Base-by-base conservation (phyloP, 2,888 invertebrate genomes). In the Apodemia mormo region DNA sequence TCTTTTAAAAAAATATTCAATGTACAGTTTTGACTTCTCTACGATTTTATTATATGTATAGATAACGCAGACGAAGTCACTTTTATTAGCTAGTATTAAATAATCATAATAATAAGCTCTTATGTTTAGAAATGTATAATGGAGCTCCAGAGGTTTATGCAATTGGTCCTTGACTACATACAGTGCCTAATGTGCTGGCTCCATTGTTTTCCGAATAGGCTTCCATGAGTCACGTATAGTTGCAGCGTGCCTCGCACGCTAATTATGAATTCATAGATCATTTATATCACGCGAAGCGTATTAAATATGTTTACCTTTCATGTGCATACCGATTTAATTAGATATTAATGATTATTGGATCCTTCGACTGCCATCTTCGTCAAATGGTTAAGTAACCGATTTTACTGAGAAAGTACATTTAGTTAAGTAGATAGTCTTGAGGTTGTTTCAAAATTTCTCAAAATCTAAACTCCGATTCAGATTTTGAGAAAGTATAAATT, bases 221-320 rank as follows among this genome's bases (percentile, higher is more conserved):
- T 61, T 14, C 12, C 14, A 61, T 30, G 61, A 61, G 61, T 61
- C 61, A 61, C 61, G 61, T 61, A 61, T 14, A 7, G 14, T 61
- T 61, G 61, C 61, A 61, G 61, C 61, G 61, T 61, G 61, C 30
- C 30, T 61, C 61, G 61, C 33, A 61, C 61, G 61, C 61, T 61
- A 61, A 61, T 61, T 61, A 61, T 14, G 61, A 14, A 61, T 61
- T 61, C 61, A 61, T 61, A 61, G 61, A 61, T 61, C 61, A 30
- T 61, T 30, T 61, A 61, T 61, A 33, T 61, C 61, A 33, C 61
- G 14, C 33, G 61, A 61, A 30, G 61, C 14, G 14, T 33, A 61
- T 61, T 61, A 61, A 61, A 61, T 49, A 49, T 30, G 61, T 61
- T 30, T 30, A 61, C 58, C 33, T 61, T 61, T 33, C 14, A 12